Percentiles rank a stretch among this genome's conserved stretches.
Evolutionary conservation across 2,797 vertebrate species (phyloP).

Genomic region (Hemitrygon akajei): DNA sequence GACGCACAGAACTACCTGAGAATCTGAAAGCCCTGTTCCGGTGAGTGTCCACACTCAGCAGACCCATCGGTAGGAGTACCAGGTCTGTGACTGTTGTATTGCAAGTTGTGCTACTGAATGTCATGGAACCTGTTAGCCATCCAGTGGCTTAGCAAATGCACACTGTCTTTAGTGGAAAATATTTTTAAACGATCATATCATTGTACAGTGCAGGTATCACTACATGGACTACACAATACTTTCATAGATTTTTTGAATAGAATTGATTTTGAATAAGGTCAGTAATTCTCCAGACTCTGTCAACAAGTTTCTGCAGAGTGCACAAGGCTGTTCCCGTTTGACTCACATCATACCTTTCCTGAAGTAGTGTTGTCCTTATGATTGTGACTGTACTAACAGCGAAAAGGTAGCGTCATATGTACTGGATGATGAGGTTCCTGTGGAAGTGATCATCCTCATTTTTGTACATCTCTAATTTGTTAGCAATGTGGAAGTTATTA

Average conservation of each 20-base stretch:
- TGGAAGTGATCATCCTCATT: neutral
- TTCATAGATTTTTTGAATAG: neutral
- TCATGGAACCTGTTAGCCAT: neutral
- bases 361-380: neutral
- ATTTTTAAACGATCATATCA: neutral
- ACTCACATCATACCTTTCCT: neutral
- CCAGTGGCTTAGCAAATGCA: too few relatives aligned
- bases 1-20: slow-evolving; percentile 87
- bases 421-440: neutral
- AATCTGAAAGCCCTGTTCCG: slow-evolving; percentile 95
- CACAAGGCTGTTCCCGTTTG: neutral
- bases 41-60: slow-evolving; percentile 50
- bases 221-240: neutral
- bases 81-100: too few relatives aligned
- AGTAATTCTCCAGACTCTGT: neutral
- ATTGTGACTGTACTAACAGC: neutral
- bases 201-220: neutral
- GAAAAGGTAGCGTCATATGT: neutral
- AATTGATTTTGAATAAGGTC: neutral
- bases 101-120: neutral
- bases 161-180: neutral
- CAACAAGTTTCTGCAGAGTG: neutral
- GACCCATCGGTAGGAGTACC: too few relatives aligned
- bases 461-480: too few relatives aligned
- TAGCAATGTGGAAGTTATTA: too few relatives aligned